A percentile compares a stretch with the other conserved stretches of the same genome.
phyloP scores from a whole-genome alignment of 2,113 vertebrate genomes.

The Athene cunicularia region DNA sequence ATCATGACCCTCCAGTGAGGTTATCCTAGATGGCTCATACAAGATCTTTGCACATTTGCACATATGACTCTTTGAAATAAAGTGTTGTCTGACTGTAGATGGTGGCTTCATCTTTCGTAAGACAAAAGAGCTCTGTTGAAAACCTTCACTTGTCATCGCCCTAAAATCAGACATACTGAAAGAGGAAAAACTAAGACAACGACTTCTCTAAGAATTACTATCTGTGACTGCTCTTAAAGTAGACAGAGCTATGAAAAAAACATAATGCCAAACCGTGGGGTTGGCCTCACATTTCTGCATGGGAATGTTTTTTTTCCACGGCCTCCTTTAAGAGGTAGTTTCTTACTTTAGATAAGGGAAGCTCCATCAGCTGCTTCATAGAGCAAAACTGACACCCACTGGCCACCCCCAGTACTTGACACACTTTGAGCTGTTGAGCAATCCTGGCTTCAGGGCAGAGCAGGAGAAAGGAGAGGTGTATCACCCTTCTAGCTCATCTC shows the following conservation, averaged over 20 bases:
- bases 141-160: neutral
- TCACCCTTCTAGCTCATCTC: neutral
- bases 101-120: neutral
- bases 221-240: neutral
- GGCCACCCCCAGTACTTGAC: slow-evolving; percentile 63
- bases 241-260: neutral
- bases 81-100: neutral
- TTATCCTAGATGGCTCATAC: neutral
- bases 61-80: neutral
- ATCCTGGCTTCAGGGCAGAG: neutral
- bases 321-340: slow-evolving; percentile 37
- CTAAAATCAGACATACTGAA: neutral
- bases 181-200: neutral
- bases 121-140: neutral
- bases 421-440: neutral
- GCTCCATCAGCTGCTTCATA: slow-evolving; percentile 37
- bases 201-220: neutral
- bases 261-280: neutral
- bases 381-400: slow-evolving; percentile 71
- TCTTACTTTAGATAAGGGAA: slow-evolving; percentile 37
- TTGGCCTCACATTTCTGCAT: neutral
- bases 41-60: neutral
- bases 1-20: neutral
- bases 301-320: neutral
- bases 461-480: neutral